Evolutionary conservation across 2,797 vertebrate species (phyloP), one percentile per base, ranked within the genome.

Genomic region (Myotis myotis): DNA sequence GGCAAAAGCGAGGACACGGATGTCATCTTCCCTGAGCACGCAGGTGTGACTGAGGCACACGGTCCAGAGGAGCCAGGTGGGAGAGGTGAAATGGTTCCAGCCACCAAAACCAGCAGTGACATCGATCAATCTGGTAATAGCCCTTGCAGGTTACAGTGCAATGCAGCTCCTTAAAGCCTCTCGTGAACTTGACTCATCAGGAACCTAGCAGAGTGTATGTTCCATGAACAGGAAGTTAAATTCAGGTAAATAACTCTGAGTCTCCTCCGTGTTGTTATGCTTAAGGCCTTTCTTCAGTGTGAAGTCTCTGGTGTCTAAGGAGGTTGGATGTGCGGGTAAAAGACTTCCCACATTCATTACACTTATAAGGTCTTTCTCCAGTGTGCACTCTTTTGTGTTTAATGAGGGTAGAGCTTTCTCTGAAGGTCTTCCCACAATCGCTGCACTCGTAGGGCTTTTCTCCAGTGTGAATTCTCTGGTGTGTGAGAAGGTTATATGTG

Each of bases 351-450:
- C n/a, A 68, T 5, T 36, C 64, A 2, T 33, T 20, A 8, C 64
- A 68, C n/a, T 33, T 4, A 36, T 68, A 33, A 36, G 64, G 64
- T 19, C 17, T 68, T 20, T 79, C 51, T 55, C 75, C 51, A 10
- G 51, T 79, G 76, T 79, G 84, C 53, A 86, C 78, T 76, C 91
- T 81, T 17, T 82, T 68, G 51, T 95, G 75, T 70, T 28, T 9
- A 72, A 75, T 75, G 11, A 90, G 75, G 68, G 17, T 90, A 9
- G 75, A 90, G 47, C 51, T 81, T 53, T 95, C 75, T 22, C 87
- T 82, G 36, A 93, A 95, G 70, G 76, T 53, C 25, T 90, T 93
- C 19, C 87, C 64, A 20, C 64, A 68, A 20, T 68, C 64, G n/a
- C n/a, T 33, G 2, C 64, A 68, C n/a, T 33, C 64, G 19, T 68